Conservation (phyloP, 2,888 invertebrate species). For the Antheraea assamensis region DNA sequence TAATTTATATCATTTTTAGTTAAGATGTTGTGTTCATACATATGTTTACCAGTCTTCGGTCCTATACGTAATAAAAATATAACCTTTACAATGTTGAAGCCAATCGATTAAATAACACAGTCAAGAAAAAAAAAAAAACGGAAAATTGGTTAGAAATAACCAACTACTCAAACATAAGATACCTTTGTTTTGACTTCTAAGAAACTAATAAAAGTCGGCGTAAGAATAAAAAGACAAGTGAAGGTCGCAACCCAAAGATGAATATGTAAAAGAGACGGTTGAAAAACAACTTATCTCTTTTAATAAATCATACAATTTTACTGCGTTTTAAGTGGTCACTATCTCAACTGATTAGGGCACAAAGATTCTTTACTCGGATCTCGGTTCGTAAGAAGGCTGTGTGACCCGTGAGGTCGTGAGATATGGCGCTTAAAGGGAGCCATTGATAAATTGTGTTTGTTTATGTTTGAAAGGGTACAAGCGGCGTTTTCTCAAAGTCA, state of each 20-base stretch:
- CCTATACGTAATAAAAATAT: background rate
- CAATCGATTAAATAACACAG: background rate
- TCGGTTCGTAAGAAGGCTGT: slow-evolving; percentile 10
- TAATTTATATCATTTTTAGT: background rate
- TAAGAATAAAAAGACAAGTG: slow-evolving; percentile 4
- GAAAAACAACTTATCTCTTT: slow-evolving; percentile 47
- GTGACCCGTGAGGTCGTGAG: slow-evolving; percentile 56
- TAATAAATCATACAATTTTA: slow-evolving; percentile 75
- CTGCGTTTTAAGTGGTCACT: slow-evolving; percentile 68
- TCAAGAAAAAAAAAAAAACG: background rate
- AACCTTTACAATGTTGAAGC: background rate
- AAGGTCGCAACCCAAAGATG: slow-evolving; percentile 20
- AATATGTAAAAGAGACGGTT: slow-evolving; percentile 18
- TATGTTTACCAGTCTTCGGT: background rate
- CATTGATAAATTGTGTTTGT: slow-evolving; percentile 41
- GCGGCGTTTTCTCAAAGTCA: slow-evolving; percentile 9
- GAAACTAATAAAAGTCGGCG: slow-evolving; percentile 14
- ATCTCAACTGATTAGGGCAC: slow-evolving; percentile 66
- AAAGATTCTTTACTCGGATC: slow-evolving; percentile 53
- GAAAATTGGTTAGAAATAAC: slow-evolving; percentile 7
- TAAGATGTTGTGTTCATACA: background rate
- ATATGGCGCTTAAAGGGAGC: slow-evolving; percentile 50
- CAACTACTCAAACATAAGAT: slow-evolving; percentile 4
- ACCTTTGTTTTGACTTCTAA: slow-evolving; percentile 15
- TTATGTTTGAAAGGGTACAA: background rate